Conservation (phyloP, 2,797 vertebrate species). For the Sparidentex hasta region DNA sequence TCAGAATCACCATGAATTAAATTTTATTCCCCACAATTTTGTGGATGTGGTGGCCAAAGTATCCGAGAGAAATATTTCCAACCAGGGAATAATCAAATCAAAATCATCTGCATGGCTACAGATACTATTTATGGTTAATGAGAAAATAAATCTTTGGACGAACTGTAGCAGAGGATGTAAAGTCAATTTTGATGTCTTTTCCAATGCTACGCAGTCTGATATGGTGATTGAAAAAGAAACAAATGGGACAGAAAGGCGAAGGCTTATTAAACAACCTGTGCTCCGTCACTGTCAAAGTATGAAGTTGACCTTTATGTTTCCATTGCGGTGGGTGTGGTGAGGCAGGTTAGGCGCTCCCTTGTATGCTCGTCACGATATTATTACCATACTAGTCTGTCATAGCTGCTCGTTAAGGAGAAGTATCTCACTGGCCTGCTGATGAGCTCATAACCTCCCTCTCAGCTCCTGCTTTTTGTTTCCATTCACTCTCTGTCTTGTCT, state of each 20-base stretch:
- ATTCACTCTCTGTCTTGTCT: constrained; percentile 26
- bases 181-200: not conserved
- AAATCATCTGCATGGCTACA: not conserved
- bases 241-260: not conserved
- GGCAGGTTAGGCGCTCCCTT: not conserved
- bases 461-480: constrained; percentile 60
- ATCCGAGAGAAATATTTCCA: not conserved
- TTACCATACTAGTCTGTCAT: constrained; percentile 24
- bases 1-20: not conserved
- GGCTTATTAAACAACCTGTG: not conserved
- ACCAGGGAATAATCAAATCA: not conserved
- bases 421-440: constrained; percentile 25
- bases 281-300: not conserved
- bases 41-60: not conserved
- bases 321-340: not conserved
- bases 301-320: constrained; percentile 6
- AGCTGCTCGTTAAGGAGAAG: constrained; percentile 9
- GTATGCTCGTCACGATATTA: constrained; percentile 13
- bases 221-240: not conserved
- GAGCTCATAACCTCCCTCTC: constrained; percentile 50
- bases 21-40: not conserved
- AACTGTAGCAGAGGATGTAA: not conserved
- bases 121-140: not conserved
- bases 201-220: not conserved
- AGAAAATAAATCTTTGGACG: not conserved